These are phyloP conservation scores for Pristionchus entomophagus DNA, from an alignment of 2,888 invertebrate species.

Conservation along the genomic window DNA sequence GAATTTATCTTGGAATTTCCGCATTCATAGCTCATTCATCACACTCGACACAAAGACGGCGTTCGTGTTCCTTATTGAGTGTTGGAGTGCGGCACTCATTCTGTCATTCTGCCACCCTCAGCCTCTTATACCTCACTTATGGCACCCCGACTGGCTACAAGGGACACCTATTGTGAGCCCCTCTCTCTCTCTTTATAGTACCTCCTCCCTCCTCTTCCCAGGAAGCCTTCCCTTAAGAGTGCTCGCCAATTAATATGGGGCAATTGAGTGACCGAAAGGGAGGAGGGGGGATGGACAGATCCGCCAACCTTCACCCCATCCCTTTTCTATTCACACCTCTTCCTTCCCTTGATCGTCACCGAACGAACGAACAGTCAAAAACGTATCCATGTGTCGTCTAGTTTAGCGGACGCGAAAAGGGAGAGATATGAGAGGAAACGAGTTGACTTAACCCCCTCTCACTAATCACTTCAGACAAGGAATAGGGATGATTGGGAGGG, in stretches of 20 bases:
- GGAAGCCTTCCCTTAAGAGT: conserved; percentile 15
- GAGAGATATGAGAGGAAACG: conserved; percentile 37
- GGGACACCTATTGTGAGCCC: conserved; percentile 33
- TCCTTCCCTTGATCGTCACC: conserved; percentile 40
- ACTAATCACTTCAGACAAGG: conserved; percentile 47
- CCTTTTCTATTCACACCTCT: conserved; percentile 40
- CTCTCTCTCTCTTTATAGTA: conserved; percentile 21
- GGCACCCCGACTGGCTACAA: conserved; percentile 40
- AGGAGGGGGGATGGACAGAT: not conserved
- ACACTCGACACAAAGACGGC: not conserved
- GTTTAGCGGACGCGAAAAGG: conserved; percentile 24
- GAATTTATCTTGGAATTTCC: not conserved
- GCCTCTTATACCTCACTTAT: conserved; percentile 35
- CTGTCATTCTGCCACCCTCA: conserved; percentile 4
- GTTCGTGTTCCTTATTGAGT: conserved; percentile 24
- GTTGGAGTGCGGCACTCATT: conserved; percentile 23
- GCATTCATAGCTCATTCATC: not conserved
- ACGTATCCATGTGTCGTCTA: conserved; percentile 30
- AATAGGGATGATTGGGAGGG: conserved; percentile 30
- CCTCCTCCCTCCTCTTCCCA: conserved; percentile 31
- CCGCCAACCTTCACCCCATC: conserved; percentile 41
- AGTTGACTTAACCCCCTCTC: conserved; percentile 38
- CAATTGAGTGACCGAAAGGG: conserved; percentile 48
- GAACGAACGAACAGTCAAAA: conserved; percentile 41
- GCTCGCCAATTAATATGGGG: conserved; percentile 46